phyloP scores from a whole-genome alignment of 2,797 vertebrate genomes.

The Thamnophis elegans region DNA sequence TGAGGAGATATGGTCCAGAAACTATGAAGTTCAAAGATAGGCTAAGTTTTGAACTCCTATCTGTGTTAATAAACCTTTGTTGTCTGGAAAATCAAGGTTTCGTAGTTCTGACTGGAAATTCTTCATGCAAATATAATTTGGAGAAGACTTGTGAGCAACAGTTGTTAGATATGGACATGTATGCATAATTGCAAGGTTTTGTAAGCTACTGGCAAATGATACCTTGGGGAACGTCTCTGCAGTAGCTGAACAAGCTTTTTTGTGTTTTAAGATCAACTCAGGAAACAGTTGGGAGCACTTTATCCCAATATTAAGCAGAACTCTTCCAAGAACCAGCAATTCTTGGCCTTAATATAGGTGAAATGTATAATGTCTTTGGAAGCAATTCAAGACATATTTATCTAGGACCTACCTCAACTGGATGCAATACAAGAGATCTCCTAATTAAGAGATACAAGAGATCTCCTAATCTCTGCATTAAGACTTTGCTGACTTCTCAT shows the following conservation, averaged over 20 bases:
- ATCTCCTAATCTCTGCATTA: not conserved
- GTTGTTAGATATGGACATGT: not conserved
- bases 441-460: not conserved
- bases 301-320: not conserved
- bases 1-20: not conserved
- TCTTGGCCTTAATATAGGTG: not conserved
- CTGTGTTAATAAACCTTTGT: conserved; percentile 27
- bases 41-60: conserved; percentile 3
- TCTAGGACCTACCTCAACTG: not conserved
- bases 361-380: not conserved
- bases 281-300: not conserved
- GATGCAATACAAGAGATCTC: not conserved
- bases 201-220: not conserved
- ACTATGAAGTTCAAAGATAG: conserved; percentile 28
- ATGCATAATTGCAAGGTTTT: not conserved
- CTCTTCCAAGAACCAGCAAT: not conserved
- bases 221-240: not conserved
- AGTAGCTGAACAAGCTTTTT: not conserved
- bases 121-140: not conserved
- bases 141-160: not conserved
- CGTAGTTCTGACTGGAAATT: not conserved
- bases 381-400: not conserved
- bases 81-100: conserved; percentile 19
- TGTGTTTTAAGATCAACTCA: not conserved
- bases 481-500: not conserved